Conservation (phyloP, 2,113 vertebrate genomes). For the Shinisaurus crocodilurus region DNA sequence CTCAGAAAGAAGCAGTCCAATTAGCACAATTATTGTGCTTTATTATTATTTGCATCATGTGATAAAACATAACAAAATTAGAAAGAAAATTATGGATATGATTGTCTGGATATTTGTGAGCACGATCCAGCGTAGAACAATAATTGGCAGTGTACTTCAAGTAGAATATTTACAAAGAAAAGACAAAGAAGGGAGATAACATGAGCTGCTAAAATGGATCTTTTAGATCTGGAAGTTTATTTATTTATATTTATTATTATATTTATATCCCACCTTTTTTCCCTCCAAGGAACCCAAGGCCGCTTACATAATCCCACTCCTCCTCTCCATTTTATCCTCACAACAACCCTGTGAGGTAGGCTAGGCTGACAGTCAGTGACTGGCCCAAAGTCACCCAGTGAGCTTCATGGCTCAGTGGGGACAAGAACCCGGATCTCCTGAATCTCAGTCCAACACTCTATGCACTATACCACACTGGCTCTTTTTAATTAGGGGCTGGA, state of each 20-base stretch:
- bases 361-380: background rate
- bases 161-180: background rate
- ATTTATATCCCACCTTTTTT: background rate
- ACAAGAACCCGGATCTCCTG: no score
- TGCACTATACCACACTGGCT: background rate
- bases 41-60: background rate
- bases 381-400: background rate
- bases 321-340: no score
- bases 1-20: background rate
- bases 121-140: background rate
- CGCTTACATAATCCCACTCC: background rate
- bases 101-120: background rate
- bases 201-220: background rate
- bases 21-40: background rate
- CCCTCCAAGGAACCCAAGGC: background rate
- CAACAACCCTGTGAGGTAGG: no score
- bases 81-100: background rate
- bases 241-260: background rate
- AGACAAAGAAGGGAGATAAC: slow-evolving; percentile 1
- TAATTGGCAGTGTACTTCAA: slow-evolving; percentile 14
- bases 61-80: background rate
- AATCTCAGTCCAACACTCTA: background rate
- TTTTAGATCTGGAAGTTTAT: background rate
- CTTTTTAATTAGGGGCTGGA: no score
- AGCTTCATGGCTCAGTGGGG: background rate